phyloP scores from a whole-genome alignment of 2,797 vertebrate genomes.

The Gymnocypris eckloni region DNA sequence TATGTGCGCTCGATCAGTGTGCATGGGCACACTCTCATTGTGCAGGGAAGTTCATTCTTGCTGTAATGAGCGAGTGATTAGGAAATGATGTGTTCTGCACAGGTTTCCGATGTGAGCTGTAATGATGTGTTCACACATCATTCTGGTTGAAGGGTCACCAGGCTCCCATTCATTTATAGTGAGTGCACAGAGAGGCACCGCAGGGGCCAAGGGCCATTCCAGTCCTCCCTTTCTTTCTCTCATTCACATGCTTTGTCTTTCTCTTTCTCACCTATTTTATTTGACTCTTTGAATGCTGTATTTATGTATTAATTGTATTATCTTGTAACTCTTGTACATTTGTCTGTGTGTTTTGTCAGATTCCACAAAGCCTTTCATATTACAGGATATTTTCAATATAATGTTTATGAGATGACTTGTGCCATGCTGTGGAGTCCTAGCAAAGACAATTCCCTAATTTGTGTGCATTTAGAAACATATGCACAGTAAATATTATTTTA shows the following conservation, averaged over 20 bases:
- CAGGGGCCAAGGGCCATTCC: constrained; percentile 15
- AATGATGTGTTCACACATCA: constrained; percentile 70
- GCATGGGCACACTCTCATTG: constrained; percentile 68
- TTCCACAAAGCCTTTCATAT: constrained; percentile 30
- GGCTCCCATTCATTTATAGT: constrained; percentile 65
- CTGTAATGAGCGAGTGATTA: constrained; percentile 76
- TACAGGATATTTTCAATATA: neutral
- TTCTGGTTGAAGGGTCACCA: constrained; percentile 63
- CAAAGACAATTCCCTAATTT: neutral
- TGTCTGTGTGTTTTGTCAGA: constrained; percentile 7
- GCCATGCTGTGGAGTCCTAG: neutral
- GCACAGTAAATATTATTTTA: neutral
- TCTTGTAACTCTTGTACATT: neutral
- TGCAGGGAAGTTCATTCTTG: constrained; percentile 67
- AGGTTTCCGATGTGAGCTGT: constrained; percentile 71
- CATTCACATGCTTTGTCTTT: constrained; percentile 4
- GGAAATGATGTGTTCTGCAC: constrained; percentile 69
- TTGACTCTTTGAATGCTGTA: neutral
- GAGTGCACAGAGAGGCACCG: constrained; percentile 25
- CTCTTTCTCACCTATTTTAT: neutral
- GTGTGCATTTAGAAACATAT: neutral
- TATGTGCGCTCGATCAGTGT: constrained; percentile 60
- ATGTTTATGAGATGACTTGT: neutral
- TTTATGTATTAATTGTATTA: neutral
- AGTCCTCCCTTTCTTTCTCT: neutral